A percentile compares a stretch with the other conserved stretches of the same genome.
Evolutionary conservation across 2,888 invertebrate species (phyloP).

Genomic region (Suillia variegata): DNA sequence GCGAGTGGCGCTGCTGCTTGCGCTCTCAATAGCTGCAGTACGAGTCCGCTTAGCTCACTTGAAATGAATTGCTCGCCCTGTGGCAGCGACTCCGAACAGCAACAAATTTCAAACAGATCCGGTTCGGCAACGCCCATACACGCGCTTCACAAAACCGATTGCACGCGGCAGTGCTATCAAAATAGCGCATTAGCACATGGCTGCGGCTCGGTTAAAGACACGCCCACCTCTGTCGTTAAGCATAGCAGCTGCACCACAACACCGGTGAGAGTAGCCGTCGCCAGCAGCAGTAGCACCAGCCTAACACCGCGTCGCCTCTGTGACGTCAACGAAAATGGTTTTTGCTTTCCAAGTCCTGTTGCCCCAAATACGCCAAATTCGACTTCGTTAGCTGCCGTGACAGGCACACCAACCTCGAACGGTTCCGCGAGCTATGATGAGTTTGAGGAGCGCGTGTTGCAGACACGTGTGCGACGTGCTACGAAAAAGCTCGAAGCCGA

Average conservation of each 20-base stretch:
- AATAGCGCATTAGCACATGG: conserved; percentile 26
- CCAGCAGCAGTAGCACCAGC: conserved; percentile 17
- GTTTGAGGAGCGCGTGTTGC: conserved; percentile 48
- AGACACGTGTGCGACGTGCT: conserved; percentile 54
- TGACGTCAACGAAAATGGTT: conserved; percentile 46
- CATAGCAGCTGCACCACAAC: conserved; percentile 35
- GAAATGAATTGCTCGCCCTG: conserved; percentile 54
- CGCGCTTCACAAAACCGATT: conserved; percentile 29
- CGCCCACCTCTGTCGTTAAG: conserved; percentile 10
- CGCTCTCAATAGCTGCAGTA: conserved; percentile 30
- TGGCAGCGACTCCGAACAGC: conserved; percentile 56
- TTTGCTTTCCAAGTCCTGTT: conserved; percentile 41
- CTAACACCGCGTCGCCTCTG: conserved; percentile 37
- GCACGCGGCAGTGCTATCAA: conserved; percentile 24
- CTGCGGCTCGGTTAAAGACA: conserved; percentile 22
- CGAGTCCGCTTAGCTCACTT: conserved; percentile 56
- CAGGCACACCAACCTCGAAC: conserved; percentile 36
- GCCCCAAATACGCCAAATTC: conserved; percentile 23
- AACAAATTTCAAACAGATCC: conserved; percentile 24
- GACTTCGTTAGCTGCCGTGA: conserved; percentile 35
- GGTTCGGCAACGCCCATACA: conserved; percentile 26
- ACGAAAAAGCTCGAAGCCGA: conserved; percentile 58
- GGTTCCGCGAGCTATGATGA: conserved; percentile 50
- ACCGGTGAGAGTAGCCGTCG: conserved; percentile 30
- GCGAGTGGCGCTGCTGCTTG: conserved; percentile 24